Percentiles rank a stretch among this genome's conserved stretches.
Conservation (phyloP, 2,113 vertebrate genomes). For the Neodon shergylaensis region DNA sequence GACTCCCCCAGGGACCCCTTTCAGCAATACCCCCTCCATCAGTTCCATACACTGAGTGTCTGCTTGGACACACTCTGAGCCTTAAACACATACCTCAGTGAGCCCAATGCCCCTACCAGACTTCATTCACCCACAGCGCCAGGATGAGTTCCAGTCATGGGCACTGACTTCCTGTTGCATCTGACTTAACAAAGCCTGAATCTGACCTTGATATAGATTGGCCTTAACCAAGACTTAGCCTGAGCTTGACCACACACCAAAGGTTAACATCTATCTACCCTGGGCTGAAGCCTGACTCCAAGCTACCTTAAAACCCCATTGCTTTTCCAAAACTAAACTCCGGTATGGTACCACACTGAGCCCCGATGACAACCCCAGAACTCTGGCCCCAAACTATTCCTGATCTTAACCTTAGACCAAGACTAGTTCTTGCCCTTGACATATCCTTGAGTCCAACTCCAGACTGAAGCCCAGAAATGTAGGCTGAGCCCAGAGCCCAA, state of each 20-base stretch:
- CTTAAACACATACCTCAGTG: background rate
- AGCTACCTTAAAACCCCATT: background rate
- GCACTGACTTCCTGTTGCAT: background rate
- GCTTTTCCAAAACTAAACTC: background rate
- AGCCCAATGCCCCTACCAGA: background rate
- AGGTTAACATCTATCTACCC: background rate
- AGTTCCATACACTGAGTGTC: background rate
- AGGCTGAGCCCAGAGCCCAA: background rate
- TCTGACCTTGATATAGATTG: background rate
- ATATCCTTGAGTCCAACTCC: background rate
- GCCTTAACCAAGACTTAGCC: background rate
- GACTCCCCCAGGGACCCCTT: background rate
- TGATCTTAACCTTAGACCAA: background rate
- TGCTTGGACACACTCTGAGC: background rate
- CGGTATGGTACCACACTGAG: no score
- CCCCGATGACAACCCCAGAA: background rate
- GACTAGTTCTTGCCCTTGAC: background rate
- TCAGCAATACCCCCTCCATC: background rate
- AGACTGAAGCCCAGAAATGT: background rate
- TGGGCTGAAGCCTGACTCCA: background rate
- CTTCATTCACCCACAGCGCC: background rate
- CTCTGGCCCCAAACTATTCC: background rate
- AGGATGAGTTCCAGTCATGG: background rate
- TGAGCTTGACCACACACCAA: background rate
- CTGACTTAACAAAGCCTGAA: background rate